A percentile compares a stretch with the other conserved stretches of the same genome.
Conservation (phyloP, 2,113 vertebrate genomes). For the Loxodonta africana region DNA sequence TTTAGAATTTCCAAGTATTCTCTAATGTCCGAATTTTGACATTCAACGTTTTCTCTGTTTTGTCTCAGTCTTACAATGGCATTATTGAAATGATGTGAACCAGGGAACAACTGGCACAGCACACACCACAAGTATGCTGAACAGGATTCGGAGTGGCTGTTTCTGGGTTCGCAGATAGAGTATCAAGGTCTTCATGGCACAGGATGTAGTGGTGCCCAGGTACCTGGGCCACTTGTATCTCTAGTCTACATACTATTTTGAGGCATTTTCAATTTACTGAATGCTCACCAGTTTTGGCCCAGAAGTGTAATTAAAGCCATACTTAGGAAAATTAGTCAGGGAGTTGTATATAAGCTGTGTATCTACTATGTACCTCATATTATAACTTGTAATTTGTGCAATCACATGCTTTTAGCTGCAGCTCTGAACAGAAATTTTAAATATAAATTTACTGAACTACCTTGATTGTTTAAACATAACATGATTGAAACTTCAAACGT, state of each 20-base stretch:
- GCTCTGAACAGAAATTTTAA: background rate
- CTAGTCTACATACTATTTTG: background rate
- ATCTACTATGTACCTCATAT: background rate
- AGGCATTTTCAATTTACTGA: background rate
- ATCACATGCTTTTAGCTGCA: background rate
- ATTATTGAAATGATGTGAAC: background rate
- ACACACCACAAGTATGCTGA: too few species aligned
- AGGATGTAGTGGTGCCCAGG: background rate
- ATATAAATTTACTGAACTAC: background rate
- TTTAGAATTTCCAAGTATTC: background rate
- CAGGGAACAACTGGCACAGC: background rate
- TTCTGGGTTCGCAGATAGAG: background rate
- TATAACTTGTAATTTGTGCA: background rate
- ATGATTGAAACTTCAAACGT: background rate
- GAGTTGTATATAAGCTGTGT: background rate
- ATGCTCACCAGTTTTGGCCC: background rate
- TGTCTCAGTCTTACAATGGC: background rate
- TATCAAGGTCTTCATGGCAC: background rate
- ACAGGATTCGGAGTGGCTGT: background rate
- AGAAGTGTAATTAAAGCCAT: background rate
- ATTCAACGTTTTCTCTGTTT: background rate
- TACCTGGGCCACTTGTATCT: background rate
- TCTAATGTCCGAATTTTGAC: background rate
- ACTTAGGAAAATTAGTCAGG: background rate
- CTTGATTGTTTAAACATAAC: constrained; percentile 4